Base-by-base conservation (phyloP, 1,140 invertebrate species). In the Drosophila albomicans region DNA sequence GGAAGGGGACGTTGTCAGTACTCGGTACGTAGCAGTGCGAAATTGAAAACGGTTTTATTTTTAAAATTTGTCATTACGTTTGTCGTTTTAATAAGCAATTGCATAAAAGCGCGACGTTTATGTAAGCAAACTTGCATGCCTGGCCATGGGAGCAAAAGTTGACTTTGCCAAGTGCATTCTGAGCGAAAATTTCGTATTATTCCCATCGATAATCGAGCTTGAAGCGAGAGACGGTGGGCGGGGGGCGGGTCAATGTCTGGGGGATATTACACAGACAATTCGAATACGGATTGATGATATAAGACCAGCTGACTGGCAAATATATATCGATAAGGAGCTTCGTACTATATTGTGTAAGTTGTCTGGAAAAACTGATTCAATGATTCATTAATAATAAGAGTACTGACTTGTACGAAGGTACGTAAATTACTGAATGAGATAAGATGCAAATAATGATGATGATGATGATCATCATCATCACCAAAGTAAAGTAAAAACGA, bases 41-140 rank as follows among this genome's bases (percentile, higher is more conserved):
- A 81, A 86, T 78, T 72, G 75, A 86, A 86, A 81, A 86, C 82
- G 67, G 45, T 72, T 82, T 82, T 87, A 86, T 82, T 79, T 87
- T 79, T 72, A 78, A 68, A 75, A 81, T 70, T 79, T 87, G 64
- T 69, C 82, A 86, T 81, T 86, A 86, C 82, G 82, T 75, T 85
- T 86, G 82, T 86, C 70, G 70, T 76, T 86, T 86, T 79, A 79
- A 82, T 87, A 86, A 87, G 82, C 82, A 66, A 72, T 84, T 82
- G 72, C 82, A 84, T 84, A 78, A 75, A 82, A 77, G 54, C 81
- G 13, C 70, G 52, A 66, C 38, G 59, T 82, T 87, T 87, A 87
- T 86, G 82, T 85, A 87, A 86, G 82, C 82, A 72, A 59, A 74
- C n/a, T 38, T 51, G 70, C 75, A 81, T 75, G 78, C 15, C 48